Evolutionary conservation across 2,888 invertebrate genomes (phyloP), one percentile per base, ranked within the genome.

Genomic region (Ceraclea dissimilis): DNA sequence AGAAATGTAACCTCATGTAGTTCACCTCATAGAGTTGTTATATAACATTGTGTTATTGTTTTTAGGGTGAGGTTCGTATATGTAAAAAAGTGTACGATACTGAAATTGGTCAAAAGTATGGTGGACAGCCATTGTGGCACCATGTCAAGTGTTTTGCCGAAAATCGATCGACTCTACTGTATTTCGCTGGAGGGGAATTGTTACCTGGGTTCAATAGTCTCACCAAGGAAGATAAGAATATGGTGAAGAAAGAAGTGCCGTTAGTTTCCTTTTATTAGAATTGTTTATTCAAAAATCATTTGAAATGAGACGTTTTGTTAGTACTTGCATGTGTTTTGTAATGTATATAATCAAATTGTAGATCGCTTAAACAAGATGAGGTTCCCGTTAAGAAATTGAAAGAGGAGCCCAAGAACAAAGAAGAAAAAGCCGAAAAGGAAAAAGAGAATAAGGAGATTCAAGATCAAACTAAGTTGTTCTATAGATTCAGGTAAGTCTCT

Each of bases 81-180:
- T 84, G 88, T 1, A 94, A 92, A 71, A 88, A 89, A 62, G 91
- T 92, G 63, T 93, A 78, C 71, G 90, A 93, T 58, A 84, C 85
- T 49, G 90, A 90, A 65, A 76, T 88, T 18, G 92, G 89, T 0
- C 82, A 80, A 66, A 84, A 84, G 69, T 92, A 83, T 70, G 93
- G 93, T 0, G 93, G 93, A 0, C 81, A 88, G 65, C 84, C 91
- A 56, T 75, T 85, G 52, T 97, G 96, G 96, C 86, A 96, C 70
- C 97, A 97, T 72, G 71, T 93, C 2, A 86, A 89, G 58, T 97
- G 97, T 69, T 97, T 97, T 74, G 85, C 82, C 0, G 84, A 90
- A 66, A 65, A 71, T 1, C 79, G 93, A 39, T 77, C 80, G 18
- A 85, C 87, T 8, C 71, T 94, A 2, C 81, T 84, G 16, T 97